Conservation (phyloP, 2,113 vertebrate genomes). For the Alouatta palliata region DNA sequence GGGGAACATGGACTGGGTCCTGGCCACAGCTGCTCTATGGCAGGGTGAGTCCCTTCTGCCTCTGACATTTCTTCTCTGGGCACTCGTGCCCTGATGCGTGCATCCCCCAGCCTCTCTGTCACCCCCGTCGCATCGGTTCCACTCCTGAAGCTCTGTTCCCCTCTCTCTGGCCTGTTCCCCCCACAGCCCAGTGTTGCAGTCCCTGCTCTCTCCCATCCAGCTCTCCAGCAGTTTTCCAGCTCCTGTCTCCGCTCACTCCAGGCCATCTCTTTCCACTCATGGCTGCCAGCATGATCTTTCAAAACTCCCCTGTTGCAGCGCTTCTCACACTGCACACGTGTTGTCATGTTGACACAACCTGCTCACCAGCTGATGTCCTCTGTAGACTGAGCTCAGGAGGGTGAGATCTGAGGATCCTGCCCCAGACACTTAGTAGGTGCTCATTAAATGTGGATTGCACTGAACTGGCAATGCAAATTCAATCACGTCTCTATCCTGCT, state of each 20-base stretch:
- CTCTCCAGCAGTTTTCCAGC: background rate
- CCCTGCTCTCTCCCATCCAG: too few species aligned
- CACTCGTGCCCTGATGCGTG: too few species aligned
- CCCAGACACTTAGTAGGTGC: background rate
- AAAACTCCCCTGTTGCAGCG: background rate
- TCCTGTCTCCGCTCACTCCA: background rate
- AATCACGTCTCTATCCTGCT: background rate
- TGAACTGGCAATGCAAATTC: background rate
- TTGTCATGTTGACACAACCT: too few species aligned
- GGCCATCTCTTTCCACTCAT: background rate
- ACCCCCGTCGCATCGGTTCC: background rate
- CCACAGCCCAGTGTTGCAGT: background rate
- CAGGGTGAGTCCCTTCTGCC: background rate
- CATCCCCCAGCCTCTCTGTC: background rate
- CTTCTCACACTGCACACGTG: background rate
- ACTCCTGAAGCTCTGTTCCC: background rate
- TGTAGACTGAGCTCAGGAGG: background rate
- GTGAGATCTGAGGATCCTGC: background rate
- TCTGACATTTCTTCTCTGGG: background rate
- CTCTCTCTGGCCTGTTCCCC: background rate
- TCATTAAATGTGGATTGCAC: background rate
- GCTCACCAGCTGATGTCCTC: too few species aligned
- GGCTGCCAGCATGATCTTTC: background rate
- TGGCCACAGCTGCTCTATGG: background rate
- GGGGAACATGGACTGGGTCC: background rate